Base-by-base conservation (phyloP, 2,797 vertebrate species). In the Novumbra hubbsi region DNA sequence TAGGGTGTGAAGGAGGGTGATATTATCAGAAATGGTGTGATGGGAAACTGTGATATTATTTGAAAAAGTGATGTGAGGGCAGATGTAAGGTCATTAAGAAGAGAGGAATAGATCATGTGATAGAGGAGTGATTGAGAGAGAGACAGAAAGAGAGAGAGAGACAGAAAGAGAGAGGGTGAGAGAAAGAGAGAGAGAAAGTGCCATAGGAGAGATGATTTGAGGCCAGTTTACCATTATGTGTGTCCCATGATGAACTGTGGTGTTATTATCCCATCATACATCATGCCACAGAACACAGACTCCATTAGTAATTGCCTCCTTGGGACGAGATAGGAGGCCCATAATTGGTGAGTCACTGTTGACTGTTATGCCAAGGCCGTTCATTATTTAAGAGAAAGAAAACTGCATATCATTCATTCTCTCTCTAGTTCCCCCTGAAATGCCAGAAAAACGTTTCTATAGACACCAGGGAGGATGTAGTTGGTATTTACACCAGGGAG, bases 301-400 rank as follows among this genome's bases (percentile, higher is more conserved):
- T 81, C 75, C 78, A 73, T 89, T 88, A 78, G 75, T 85, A 85
- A 87, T 83, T 83, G 77, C 81, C 73, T 84, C 68, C 78, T 89
- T 88, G 85, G 87, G 84, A 78, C 79, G 73, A 88, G 75, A 81
- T 76, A 62, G 68, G 73, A 80, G 77, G 71, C 73, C 73, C 70
- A 78, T 88, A 90, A 90, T 91, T 91, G 83, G 87, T 87, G 87
- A 87, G 80, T 86, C 84, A 73, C 75, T 85, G 84, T 82, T 83
- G 79, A 81, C 83, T 82, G 74, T 82, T 80, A 88, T 88, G 81
- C 72, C 30, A 63, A 67, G 52, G 72, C 82, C 78, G 79, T 66
- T 80, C 55, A 77, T 68, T 69, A 84, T 83, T 82, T 88, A 79
- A 80, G 45, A 86, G 86, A 84, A 88, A 83, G 77, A 86, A 78